phyloP scores from a whole-genome alignment of 64 coral and sea anemone species.

The Pocillopora verrucosa region DNA sequence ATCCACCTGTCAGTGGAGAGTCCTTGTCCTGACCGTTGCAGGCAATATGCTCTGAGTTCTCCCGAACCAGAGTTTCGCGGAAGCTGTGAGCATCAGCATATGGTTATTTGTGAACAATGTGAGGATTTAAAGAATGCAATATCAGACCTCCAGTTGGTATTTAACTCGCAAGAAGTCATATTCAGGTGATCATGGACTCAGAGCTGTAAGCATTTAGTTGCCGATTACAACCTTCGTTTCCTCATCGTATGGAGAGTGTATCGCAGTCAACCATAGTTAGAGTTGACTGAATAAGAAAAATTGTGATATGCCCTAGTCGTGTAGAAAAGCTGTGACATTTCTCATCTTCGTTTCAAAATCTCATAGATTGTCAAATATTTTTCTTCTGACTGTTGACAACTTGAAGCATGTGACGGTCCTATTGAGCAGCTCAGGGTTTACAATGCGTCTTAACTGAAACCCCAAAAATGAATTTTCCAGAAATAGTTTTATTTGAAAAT shows the following conservation, averaged over 20 bases:
- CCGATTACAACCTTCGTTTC: slow-evolving; percentile 7
- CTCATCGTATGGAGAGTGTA: not conserved
- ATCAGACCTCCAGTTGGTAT: slow-evolving; percentile 21
- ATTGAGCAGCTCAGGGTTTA: too few relatives aligned
- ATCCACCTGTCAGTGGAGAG: slow-evolving; percentile 27
- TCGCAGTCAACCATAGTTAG: not conserved
- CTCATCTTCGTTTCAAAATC: not conserved
- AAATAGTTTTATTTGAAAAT: not conserved
- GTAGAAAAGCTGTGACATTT: not conserved
- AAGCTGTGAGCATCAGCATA: slow-evolving; percentile 35
- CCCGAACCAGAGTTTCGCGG: slow-evolving; percentile 28
- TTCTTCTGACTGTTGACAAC: too few relatives aligned
- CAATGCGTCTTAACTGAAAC: not conserved
- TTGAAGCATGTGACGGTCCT: too few relatives aligned
- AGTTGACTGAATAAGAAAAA: too few relatives aligned
- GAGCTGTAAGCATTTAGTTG: not conserved
- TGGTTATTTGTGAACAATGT: slow-evolving; percentile 28
- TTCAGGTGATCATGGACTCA: slow-evolving; percentile 20
- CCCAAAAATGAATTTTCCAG: not conserved
- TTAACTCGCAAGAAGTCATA: too few relatives aligned
- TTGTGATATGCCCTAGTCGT: too few relatives aligned
- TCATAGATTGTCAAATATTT: not conserved
- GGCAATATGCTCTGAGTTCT: slow-evolving; percentile 11
- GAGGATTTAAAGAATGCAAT: slow-evolving; percentile 31
- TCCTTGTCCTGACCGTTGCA: slow-evolving; percentile 41